These are phyloP conservation scores for Minunthozetes semirufus DNA, from an alignment of 2,888 invertebrate genomes.

Conservation along the genomic window DNA sequence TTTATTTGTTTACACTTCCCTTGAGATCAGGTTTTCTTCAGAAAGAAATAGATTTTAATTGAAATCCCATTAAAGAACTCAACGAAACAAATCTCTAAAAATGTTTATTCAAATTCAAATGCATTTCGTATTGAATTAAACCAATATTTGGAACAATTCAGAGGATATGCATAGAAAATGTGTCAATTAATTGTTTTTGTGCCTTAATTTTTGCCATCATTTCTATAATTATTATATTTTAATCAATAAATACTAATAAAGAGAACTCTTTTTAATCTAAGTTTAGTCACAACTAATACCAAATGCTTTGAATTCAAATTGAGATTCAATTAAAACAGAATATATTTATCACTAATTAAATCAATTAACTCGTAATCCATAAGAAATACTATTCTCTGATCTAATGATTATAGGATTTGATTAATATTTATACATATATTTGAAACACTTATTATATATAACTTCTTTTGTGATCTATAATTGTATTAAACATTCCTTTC, in stretches of 20 bases:
- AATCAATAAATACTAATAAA: neutral
- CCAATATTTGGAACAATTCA: neutral
- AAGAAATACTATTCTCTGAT: neutral
- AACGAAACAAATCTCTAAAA: neutral
- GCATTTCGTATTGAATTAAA: neutral
- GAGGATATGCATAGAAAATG: neutral
- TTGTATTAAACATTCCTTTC: constrained; percentile 11
- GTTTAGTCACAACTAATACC: neutral
- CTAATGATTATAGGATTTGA: neutral
- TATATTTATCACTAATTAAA: too few species aligned
- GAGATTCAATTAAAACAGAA: too few species aligned
- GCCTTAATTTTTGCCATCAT: constrained; percentile 29
- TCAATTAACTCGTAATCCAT: neutral
- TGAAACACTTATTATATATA: neutral
- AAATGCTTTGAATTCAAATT: too few species aligned
- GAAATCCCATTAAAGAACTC: neutral
- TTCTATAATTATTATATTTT: constrained; percentile 1
- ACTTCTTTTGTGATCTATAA: neutral
- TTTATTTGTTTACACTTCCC: too few species aligned
- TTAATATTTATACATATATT: neutral
- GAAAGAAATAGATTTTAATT: too few species aligned
- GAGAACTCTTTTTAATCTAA: neutral
- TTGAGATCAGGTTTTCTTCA: too few species aligned
- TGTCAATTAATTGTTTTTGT: constrained; percentile 16
- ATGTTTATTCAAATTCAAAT: neutral